Base-by-base conservation (phyloP, 2,797 vertebrate species). In the Catharus ustulatus region DNA sequence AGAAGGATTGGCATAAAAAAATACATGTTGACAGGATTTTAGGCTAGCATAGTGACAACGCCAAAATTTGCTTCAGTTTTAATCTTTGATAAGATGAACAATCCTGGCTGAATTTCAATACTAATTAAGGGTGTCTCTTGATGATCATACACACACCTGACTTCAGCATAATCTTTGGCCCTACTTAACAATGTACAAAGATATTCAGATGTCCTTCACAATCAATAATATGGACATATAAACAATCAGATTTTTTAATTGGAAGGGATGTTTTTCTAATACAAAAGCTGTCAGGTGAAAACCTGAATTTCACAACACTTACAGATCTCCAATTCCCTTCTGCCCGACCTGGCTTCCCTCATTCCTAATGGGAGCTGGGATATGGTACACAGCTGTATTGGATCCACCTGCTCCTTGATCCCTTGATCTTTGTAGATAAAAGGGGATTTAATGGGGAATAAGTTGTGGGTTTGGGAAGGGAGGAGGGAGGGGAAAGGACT, bases 91-190 rank as follows among this genome's bases (percentile, higher is more conserved):
- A 94, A 93, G 89, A 93, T 32, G 32, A 79, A 80, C 23, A 85
- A 29, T 80, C 68, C 63, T 96, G 75, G 54, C 85, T 94, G 90
- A 94, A 96, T 89, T 96, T 96, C 88, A 93, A 1, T 82, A 83
- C 59, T 93, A 94, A 90, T 89, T 96, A 57, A 45, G 27, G 7
- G 52, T 92, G 71, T 94, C 61, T 76, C 52, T 96, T 93, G 77
- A 91, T 96, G 87, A 79, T 91, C 1, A 9, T 77, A 78, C 66
- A 86, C 82, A 78, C 36, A 89, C 34, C 51, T 78, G 69, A 81
- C 69, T 72, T 57, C 58, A 79, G 36, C 32, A 95, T 43, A 73
- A 49, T 71, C 76, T 89, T 87, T 71, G 81, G 64, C 93, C 84
- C 51, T 93, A 32, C 71, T 93, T 91, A 89, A 71, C 32, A 42